Evolutionary conservation across 2,113 vertebrate genomes (phyloP), one percentile per base, ranked within the genome.

Genomic region (Cynopterus brachyotis): DNA sequence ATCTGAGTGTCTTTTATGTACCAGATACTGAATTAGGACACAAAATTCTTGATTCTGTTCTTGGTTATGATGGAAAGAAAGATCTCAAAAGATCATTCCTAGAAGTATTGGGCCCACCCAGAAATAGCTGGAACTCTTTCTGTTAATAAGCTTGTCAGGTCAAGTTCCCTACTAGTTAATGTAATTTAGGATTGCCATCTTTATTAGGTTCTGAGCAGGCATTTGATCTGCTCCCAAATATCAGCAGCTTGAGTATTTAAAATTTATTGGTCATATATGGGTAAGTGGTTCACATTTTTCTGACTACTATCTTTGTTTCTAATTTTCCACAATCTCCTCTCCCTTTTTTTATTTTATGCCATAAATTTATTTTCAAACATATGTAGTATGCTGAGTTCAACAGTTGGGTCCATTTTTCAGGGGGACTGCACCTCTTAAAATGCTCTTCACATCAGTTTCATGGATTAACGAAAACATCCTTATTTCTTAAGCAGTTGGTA

Each of bases 191-290:
- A n/a, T 42, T 82, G 28, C 10, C 40, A 78, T 70, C 42, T 89
- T 87, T 59, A 91, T 93, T 70, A 93, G 81, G 40, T 72, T 59
- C 70, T 72, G 42, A 69, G 12, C 32, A 96, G 75, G 62, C 89
- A 96, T 92, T 82, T 86, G 55, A 69, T 42, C 40, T 91, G 47
- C 16, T 96, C 47, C 32, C 82, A 91, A 73, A n/a, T 55, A 84
- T 50, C 75, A 96, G 50, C 40, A 67, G 75, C 40, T 82, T 91
- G 22, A 91, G 17, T 75, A 93, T 83, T 92, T 92, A 92, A 96
- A 95, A 75, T 83, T 45, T 69, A 96, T 82, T 69, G 35, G 6
- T 79, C 37, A 64, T 5, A 1, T 62, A 59, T 35, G 9, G 70
- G 13, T 30, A 91, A 89, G 53, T 40, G 17, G 35, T 53, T 94